A percentile compares a stretch with the other conserved stretches of the same genome.
Evolutionary conservation across 2,113 vertebrate genomes (phyloP).

Genomic region (Anarrhichthys ocellatus): DNA sequence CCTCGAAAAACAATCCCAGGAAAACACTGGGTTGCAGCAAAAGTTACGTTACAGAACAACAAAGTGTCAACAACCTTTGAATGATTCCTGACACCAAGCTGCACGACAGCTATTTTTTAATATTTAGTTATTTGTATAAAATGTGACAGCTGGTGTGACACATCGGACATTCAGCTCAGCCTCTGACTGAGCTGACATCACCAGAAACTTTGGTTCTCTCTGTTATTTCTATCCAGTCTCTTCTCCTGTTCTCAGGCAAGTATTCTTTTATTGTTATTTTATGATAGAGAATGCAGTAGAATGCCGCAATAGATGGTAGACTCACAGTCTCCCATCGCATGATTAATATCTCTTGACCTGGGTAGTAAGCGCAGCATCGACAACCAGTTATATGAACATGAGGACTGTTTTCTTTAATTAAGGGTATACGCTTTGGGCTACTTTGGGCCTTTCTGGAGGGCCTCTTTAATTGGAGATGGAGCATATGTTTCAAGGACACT

Average conservation of each 20-base stretch:
- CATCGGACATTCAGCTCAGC: neutral
- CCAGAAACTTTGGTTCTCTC: neutral
- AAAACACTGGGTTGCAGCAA: neutral
- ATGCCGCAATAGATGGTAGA: neutral
- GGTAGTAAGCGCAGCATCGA: constrained; percentile 10
- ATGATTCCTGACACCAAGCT: neutral
- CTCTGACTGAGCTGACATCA: neutral
- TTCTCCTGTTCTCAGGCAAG: too few relatives aligned
- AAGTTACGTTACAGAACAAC: neutral
- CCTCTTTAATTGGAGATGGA: constrained; percentile 51
- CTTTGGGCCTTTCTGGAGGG: constrained; percentile 20
- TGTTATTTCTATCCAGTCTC: neutral
- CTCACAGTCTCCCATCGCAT: neutral
- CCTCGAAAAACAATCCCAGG: neutral
- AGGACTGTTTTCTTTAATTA: constrained; percentile 20
- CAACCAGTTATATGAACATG: constrained; percentile 7
- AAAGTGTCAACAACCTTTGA: neutral
- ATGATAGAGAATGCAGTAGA: neutral
- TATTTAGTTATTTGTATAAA: neutral
- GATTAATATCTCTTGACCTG: constrained; percentile 6
- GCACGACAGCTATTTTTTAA: neutral
- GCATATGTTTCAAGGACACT: constrained; percentile 70
- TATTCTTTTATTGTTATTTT: neutral
- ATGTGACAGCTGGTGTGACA: neutral
- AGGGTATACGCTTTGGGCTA: constrained; percentile 6